Evolutionary conservation across 2,113 vertebrate species (phyloP).

Genomic region (Oncorhynchus masou): DNA sequence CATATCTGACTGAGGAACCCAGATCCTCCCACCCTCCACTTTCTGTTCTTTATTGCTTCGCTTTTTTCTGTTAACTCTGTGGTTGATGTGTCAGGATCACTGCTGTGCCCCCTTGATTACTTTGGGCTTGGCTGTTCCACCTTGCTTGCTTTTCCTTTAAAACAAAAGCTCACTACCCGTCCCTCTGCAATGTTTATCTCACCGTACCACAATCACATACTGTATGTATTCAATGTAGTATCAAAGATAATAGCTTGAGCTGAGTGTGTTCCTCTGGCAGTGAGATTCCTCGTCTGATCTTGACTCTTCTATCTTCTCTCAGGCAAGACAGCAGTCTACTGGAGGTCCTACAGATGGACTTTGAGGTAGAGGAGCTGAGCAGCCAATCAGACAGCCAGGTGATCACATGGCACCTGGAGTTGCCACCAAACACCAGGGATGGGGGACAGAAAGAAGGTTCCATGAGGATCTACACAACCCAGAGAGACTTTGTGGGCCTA

Average conservation of each 20-base stretch:
- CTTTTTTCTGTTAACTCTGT: not conserved
- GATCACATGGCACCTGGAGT: conserved; percentile 90
- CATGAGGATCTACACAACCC: conserved; percentile 86
- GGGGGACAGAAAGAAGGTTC: conserved; percentile 76
- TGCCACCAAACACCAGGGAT: conserved; percentile 67
- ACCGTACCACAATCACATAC: too few relatives aligned
- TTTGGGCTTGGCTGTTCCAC: not conserved
- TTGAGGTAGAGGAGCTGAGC: conserved; percentile 80
- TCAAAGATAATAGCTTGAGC: not conserved
- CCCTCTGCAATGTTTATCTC: too few relatives aligned
- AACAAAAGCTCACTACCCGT: too few relatives aligned
- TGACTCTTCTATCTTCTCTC: conserved; percentile 9
- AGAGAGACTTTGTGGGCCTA: conserved; percentile 83
- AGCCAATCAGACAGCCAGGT: conserved; percentile 80
- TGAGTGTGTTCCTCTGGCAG: not conserved
- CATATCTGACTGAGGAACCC: not conserved
- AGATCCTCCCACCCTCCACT: not conserved
- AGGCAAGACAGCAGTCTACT: conserved; percentile 68
- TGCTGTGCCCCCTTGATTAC: not conserved
- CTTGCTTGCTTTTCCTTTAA: not conserved
- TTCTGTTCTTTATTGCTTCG: not conserved
- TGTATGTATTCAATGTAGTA: too few relatives aligned
- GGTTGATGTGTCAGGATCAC: not conserved
- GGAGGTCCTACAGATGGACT: conserved; percentile 91
- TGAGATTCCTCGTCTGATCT: not conserved